Conservation (phyloP, 1,140 invertebrate species). For the Nephila pilipes region DNA sequence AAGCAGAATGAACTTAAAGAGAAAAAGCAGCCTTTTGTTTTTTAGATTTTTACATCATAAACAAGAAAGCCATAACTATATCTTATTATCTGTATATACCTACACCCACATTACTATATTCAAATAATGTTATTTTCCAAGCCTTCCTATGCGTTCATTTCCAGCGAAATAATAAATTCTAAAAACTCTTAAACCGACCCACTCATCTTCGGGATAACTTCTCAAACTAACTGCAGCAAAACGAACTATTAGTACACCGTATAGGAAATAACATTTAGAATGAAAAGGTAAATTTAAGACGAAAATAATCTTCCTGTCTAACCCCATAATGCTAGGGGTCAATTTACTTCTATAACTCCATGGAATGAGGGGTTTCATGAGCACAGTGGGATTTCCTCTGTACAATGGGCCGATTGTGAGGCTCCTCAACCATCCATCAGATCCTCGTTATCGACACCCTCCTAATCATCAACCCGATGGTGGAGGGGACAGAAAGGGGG, state of each 20-base stretch:
- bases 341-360: slow-evolving; percentile 47
- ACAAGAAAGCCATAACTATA: too few relatives aligned
- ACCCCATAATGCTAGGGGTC: slow-evolving; percentile 3
- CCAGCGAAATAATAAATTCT: too few relatives aligned
- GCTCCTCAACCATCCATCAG: slow-evolving; percentile 53
- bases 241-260: neutral
- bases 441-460: slow-evolving; percentile 66
- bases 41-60: too few relatives aligned
- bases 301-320: slow-evolving; percentile 9
- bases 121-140: too few relatives aligned
- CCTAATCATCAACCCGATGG: slow-evolving; percentile 55
- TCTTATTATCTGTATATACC: too few relatives aligned
- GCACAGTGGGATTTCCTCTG: slow-evolving; percentile 26
- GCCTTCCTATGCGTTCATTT: too few relatives aligned
- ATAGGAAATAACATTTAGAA: slow-evolving; percentile 25
- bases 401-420: slow-evolving; percentile 38
- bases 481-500: neutral
- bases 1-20: too few relatives aligned
- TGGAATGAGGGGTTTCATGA: neutral
- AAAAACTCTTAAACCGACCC: too few relatives aligned
- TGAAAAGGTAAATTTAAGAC: slow-evolving; percentile 34
- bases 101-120: too few relatives aligned
- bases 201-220: too few relatives aligned
- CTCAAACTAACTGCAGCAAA: neutral
- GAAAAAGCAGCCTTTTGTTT: too few relatives aligned